Conservation (phyloP, 2,113 vertebrate genomes). For the Ptilorrhoa leucosticta region DNA sequence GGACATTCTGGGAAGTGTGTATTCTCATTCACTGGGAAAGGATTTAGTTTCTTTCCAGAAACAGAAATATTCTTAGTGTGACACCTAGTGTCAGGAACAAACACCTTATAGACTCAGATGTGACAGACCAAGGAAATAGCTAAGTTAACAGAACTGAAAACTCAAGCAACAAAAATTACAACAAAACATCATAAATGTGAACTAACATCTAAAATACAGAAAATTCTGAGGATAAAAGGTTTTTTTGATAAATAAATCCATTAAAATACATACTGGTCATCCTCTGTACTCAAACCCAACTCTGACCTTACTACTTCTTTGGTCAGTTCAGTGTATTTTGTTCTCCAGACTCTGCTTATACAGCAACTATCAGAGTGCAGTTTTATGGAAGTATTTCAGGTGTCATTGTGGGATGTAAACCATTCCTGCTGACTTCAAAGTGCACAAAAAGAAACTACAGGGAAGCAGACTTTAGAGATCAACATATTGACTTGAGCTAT, state of each 20-base stretch:
- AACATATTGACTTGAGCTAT: not conserved
- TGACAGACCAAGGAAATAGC: not conserved
- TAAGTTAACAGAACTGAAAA: not conserved
- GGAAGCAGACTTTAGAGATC: not conserved
- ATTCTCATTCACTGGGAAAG: not conserved
- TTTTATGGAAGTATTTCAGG: not conserved
- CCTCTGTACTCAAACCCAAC: not conserved
- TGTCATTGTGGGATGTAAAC: not conserved
- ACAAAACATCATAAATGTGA: not conserved
- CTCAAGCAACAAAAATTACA: not conserved
- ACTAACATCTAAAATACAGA: not conserved
- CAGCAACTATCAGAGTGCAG: not conserved
- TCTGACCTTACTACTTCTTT: not conserved
- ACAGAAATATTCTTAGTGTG: conserved; percentile 25
- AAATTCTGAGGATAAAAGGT: fast-evolving
- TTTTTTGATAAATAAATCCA: not conserved
- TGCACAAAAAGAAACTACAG: not conserved
- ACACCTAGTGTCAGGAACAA: conserved; percentile 36
- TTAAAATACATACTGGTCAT: not conserved
- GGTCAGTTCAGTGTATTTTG: not conserved
- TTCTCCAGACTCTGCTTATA: not conserved
- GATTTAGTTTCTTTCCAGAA: not conserved
- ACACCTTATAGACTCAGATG: fast-evolving
- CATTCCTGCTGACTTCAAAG: not conserved
- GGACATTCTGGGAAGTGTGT: not conserved